These are phyloP conservation scores for Rhegmatorhina hoffmannsi DNA, from an alignment of 2,113 vertebrate genomes.

Conservation along the genomic window DNA sequence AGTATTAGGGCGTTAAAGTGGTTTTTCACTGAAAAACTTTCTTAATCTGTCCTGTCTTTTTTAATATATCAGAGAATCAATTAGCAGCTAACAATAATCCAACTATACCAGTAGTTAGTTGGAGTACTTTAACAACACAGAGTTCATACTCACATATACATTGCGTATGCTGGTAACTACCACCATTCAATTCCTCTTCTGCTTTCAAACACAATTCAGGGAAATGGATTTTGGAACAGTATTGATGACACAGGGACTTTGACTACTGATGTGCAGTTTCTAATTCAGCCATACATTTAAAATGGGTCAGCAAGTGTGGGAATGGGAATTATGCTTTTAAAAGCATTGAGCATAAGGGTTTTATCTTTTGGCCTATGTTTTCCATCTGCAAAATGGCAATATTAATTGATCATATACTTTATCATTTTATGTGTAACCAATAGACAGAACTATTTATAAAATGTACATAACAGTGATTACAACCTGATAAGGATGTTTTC, in stretches of 20 bases:
- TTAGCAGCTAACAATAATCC: neutral
- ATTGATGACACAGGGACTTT: neutral
- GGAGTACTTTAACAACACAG: neutral
- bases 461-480: neutral
- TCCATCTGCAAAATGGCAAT: neutral
- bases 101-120: neutral
- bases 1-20: neutral
- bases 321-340: neutral
- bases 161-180: neutral
- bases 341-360: neutral
- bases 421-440: neutral
- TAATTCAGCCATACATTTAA: neutral
- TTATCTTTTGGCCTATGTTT: neutral
- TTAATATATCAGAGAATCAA: neutral
- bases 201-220: neutral
- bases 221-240: neutral
- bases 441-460: neutral
- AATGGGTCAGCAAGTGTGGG: neutral
- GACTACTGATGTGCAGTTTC: neutral
- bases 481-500: rapidly evolving
- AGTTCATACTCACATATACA: neutral
- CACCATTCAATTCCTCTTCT: neutral
- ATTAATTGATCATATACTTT: neutral
- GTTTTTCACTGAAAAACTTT: neutral
- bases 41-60: neutral